Conservation (phyloP, 2,888 invertebrate species). For the Odontothrips loti region DNA sequence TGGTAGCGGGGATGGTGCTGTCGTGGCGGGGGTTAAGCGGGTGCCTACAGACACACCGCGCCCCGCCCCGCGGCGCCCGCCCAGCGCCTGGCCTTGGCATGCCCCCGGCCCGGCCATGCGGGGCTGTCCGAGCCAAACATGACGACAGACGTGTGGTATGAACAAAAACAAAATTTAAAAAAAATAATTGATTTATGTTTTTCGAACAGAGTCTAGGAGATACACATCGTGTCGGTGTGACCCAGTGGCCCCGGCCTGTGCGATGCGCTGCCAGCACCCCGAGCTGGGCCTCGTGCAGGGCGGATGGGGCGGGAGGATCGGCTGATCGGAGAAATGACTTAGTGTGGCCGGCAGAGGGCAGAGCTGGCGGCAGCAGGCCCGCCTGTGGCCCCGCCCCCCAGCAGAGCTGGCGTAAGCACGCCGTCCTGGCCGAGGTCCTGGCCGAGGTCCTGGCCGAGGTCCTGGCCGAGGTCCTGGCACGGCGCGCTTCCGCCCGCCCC, state of each 20-base stretch:
- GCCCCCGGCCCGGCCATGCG: not conserved
- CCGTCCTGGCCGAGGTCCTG: no score
- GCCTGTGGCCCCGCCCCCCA: not conserved
- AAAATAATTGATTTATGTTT: no score
- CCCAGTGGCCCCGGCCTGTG: no score
- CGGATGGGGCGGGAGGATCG: not conserved
- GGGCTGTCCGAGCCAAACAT: not conserved
- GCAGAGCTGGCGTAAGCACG: no score
- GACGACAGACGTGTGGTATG: no score
- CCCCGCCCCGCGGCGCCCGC: not conserved
- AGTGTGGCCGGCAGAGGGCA: not conserved
- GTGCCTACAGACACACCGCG: not conserved
- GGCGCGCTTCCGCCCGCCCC: not conserved
- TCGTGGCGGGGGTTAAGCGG: conserved; percentile 5
- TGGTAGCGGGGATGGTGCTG: not conserved
- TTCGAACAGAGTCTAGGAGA: no score
- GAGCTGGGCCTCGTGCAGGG: no score
- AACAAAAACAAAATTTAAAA: not conserved
- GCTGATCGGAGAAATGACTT: not conserved
- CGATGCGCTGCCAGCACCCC: no score
- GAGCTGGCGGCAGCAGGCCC: not conserved
- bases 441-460: no score
- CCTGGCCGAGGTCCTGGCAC: no score
- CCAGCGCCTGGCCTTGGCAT: not conserved
- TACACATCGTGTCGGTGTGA: no score